Evolutionary conservation across 2,797 vertebrate genomes (phyloP), one percentile per base, ranked within the genome.

Genomic region (Vespertilio murinus): DNA sequence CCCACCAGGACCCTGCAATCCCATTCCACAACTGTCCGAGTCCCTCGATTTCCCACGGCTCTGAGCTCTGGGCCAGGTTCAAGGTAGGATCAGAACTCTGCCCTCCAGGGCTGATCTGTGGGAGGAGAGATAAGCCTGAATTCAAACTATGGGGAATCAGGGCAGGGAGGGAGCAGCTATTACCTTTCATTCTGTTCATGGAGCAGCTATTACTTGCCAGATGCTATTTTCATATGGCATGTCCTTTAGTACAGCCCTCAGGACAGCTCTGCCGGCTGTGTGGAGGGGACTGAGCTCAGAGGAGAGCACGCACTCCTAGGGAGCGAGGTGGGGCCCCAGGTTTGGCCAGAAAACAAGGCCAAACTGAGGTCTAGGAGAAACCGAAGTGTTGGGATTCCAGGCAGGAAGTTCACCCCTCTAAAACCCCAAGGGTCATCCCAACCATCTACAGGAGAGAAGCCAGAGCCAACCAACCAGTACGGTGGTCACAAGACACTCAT

Each of bases 1-100:
- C 17, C 65, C 77, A 13, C 13, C 0, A 4, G 1, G 0, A 22
- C 3, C 2, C 0, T 42, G 10, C 10, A 6, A 22, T 18, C 3
- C 18, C 14, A 17, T 2, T 9, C 10, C 7, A 11, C 33, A 38
- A 2, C 38, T 1, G 22, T 11, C 16, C 1, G 3, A 25, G 40
- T 17, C 45, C 0, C 12, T 1, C 16, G 75, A 33, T 65, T 75
- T 42, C 40, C 54, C 23, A 1, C 4, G 9, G n/a, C 47, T 11
- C 92, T 14, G n/a, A 79, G 75, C 14, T 0, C 30, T 3, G 14
- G 80, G 23, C 71, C 52, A 4, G 28, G 52, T 22, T 23, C 9
- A 42, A 20, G 22, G 47, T 0, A n/a, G 42, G 33, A 4, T 13
- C 8, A 11, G 56, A 42, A 16, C 75, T 16, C 64, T 13, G 84